A percentile compares a stretch with the other conserved stretches of the same genome.
These are phyloP conservation scores for Danionella dracula DNA, from an alignment of 2,797 vertebrate genomes.

Conservation along the genomic window DNA sequence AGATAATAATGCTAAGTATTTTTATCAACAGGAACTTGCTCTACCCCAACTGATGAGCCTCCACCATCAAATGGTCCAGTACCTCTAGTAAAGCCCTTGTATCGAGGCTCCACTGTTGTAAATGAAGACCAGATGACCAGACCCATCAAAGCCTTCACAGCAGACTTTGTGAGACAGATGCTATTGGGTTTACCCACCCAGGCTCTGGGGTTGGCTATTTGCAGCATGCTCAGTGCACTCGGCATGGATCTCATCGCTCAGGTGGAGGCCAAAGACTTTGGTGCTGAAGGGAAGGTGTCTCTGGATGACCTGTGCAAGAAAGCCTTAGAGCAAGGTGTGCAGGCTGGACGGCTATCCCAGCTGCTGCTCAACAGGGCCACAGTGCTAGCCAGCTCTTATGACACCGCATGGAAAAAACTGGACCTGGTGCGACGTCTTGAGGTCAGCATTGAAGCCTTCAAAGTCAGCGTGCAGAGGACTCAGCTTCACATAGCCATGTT, in stretches of 20 bases:
- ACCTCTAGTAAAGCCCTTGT: conserved; percentile 81
- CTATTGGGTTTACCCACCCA: conserved; percentile 93
- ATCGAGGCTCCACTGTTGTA: conserved; percentile 79
- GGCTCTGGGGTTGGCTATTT: conserved; percentile 85
- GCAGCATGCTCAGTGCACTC: conserved; percentile 88
- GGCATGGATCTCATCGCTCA: conserved; percentile 89
- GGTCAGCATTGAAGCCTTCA: conserved; percentile 83
- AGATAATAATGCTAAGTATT: too few relatives aligned
- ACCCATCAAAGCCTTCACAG: conserved; percentile 94
- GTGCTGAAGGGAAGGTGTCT: conserved; percentile 91
- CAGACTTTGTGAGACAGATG: conserved; percentile 93
- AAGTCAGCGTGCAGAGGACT: conserved; percentile 89
- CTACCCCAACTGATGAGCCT: conserved; percentile 71
- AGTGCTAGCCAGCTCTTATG: conserved; percentile 89
- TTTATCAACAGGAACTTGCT: conserved; percentile 54
- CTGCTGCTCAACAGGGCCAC: conserved; percentile 90
- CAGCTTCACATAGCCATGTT: conserved; percentile 96
- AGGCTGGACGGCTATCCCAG: conserved; percentile 83
- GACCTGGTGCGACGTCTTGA: conserved; percentile 89
- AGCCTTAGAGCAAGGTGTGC: conserved; percentile 88
- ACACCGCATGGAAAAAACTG: conserved; percentile 95
- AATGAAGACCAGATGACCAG: conserved; percentile 96
- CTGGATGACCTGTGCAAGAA: conserved; percentile 95
- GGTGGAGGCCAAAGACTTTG: conserved; percentile 95
- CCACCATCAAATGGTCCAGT: conserved; percentile 84